phyloP scores from a whole-genome alignment of 1,140 invertebrate species.

The Diplogasteroides magnus region DNA sequence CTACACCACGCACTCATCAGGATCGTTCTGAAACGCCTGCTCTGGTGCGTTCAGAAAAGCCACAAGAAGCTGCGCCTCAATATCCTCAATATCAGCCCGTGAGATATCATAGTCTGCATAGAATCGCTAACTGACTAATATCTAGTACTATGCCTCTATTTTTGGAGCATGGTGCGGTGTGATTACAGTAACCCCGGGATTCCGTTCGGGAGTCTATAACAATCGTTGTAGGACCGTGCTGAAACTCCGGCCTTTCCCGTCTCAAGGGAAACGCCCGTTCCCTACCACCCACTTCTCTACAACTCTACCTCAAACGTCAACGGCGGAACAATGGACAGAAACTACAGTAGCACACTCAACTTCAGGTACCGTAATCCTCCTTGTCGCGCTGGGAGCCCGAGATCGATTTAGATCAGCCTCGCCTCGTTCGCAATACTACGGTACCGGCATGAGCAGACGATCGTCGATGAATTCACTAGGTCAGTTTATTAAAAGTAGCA shows the following conservation, averaged over 20 bases:
- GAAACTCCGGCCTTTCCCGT: conserved; percentile 84
- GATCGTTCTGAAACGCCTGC: too few species aligned
- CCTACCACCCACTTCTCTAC: conserved; percentile 52
- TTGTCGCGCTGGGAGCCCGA: neutral
- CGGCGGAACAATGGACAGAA: conserved; percentile 11
- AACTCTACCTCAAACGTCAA: conserved; percentile 24
- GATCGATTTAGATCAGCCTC: conserved; percentile 40
- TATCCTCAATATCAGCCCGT: too few species aligned
- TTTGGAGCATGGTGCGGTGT: too few species aligned
- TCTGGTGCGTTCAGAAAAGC: too few species aligned
- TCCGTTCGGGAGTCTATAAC: too few species aligned
- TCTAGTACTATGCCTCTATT: too few species aligned
- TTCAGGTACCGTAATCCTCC: conserved; percentile 17
- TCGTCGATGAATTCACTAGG: conserved; percentile 48
- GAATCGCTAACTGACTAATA: too few species aligned
- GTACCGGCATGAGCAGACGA: conserved; percentile 34
- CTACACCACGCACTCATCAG: too few species aligned
- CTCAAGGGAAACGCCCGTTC: conserved; percentile 47
- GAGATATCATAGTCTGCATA: too few species aligned
- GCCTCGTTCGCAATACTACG: conserved; percentile 43
- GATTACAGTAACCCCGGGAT: too few species aligned
- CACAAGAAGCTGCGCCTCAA: too few species aligned
- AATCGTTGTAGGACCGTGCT: conserved; percentile 62
- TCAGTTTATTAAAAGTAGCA: conserved; percentile 31
- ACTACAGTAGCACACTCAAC: conserved; percentile 21